A percentile compares a stretch with the other conserved stretches of the same genome.
These are phyloP conservation scores for Calliopum simillimum DNA, from an alignment of 2,888 invertebrate species.

Conservation along the genomic window DNA sequence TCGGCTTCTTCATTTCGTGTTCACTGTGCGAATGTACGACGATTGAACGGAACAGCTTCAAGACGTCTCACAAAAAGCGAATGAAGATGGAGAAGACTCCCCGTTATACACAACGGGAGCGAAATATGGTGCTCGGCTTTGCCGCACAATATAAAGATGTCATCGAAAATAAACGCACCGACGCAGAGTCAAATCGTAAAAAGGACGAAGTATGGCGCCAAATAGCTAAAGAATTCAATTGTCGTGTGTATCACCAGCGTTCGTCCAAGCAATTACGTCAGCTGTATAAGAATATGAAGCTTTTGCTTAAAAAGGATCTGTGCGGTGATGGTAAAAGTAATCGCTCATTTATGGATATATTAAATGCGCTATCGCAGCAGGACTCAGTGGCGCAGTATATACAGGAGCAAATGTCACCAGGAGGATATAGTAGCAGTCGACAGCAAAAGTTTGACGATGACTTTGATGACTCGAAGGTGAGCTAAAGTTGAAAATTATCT, in stretches of 20 bases:
- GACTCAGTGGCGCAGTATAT: conserved; percentile 63
- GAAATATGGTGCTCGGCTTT: conserved; percentile 66
- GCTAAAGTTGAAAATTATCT: conserved; percentile 37
- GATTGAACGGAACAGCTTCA: conserved; percentile 55
- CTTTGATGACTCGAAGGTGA: conserved; percentile 65
- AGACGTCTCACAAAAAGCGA: conserved; percentile 63
- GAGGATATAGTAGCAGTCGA: conserved; percentile 50
- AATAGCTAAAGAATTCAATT: conserved; percentile 66
- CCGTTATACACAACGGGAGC: conserved; percentile 66
- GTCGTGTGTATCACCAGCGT: conserved; percentile 65
- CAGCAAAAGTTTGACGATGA: conserved; percentile 57
- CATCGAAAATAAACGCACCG: conserved; percentile 66
- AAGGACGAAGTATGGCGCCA: conserved; percentile 67
- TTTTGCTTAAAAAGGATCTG: conserved; percentile 65
- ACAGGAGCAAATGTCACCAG: conserved; percentile 60
- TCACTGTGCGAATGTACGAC: background rate
- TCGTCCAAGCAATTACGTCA: conserved; percentile 66
- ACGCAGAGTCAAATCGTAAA: conserved; percentile 65
- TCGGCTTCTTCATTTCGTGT: background rate
- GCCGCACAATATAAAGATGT: conserved; percentile 66
- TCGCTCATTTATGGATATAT: conserved; percentile 64
- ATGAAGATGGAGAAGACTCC: conserved; percentile 67
- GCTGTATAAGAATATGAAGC: conserved; percentile 66
- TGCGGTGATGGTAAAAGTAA: conserved; percentile 63
- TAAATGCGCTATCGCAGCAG: conserved; percentile 64